phyloP scores from a whole-genome alignment of 92 coral and sea anemone genomes.

The Umimayanthus kanabou region DNA sequence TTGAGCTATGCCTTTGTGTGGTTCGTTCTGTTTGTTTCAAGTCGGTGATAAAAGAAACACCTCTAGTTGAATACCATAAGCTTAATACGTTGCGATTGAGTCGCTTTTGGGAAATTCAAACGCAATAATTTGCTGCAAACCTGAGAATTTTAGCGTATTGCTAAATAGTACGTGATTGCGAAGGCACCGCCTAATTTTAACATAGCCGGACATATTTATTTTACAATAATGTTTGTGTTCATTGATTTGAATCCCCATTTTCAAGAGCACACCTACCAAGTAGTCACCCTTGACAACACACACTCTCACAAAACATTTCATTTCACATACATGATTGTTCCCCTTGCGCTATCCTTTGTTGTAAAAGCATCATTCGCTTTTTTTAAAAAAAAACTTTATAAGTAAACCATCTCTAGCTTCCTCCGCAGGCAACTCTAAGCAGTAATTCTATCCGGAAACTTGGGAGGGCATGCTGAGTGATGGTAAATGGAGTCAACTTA shows the following conservation, averaged over 20 bases:
- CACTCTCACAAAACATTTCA: background rate
- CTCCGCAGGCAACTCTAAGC: too few relatives aligned
- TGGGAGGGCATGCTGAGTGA: too few relatives aligned
- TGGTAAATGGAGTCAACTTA: too few relatives aligned
- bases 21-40: background rate
- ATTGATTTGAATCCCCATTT: background rate
- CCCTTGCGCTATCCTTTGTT: background rate
- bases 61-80: background rate
- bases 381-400: background rate
- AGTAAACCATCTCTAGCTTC: background rate
- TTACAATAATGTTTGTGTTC: too few relatives aligned
- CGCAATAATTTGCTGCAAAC: background rate
- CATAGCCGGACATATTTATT: background rate
- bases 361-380: background rate
- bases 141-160: too few relatives aligned
- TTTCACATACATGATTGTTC: background rate
- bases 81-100: background rate
- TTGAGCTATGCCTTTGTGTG: constrained; percentile 7
- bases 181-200: background rate
- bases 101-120: too few relatives aligned
- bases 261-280: background rate
- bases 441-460: too few relatives aligned
- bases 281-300: background rate
- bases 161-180: background rate
- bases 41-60: background rate